Percentiles rank a stretch among this genome's conserved stretches.
These are phyloP conservation scores for Drosophila kurseongensis DNA, from an alignment of 1,140 invertebrate species.

Conservation along the genomic window DNA sequence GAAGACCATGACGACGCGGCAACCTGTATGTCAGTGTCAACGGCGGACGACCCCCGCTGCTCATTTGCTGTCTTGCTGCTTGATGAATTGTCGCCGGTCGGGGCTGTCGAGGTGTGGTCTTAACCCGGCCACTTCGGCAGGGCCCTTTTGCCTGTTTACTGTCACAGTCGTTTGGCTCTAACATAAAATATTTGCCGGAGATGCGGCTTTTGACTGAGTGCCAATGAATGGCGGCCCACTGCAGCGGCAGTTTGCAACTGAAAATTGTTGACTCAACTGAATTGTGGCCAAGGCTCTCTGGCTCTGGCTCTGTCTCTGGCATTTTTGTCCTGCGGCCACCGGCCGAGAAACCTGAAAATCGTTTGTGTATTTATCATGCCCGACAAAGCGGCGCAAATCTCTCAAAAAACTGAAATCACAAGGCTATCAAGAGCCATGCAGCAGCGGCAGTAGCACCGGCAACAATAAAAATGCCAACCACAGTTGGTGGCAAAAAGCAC, in stretches of 20 bases:
- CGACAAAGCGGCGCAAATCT: slow-evolving; percentile 79
- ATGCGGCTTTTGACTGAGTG: slow-evolving; percentile 60
- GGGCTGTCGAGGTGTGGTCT: slow-evolving; percentile 71
- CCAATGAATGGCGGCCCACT: slow-evolving; percentile 56
- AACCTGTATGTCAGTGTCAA: slow-evolving; percentile 77
- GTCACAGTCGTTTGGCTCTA: slow-evolving; percentile 65
- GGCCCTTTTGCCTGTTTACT: slow-evolving; percentile 46
- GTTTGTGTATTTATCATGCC: slow-evolving; percentile 80
- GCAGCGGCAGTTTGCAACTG: slow-evolving; percentile 11
- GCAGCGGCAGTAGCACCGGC: slow-evolving; percentile 20
- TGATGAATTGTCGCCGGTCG: slow-evolving; percentile 75
- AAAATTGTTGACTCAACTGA: slow-evolving; percentile 67
- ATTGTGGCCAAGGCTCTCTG: slow-evolving; percentile 39
- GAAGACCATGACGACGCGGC: slow-evolving; percentile 40
- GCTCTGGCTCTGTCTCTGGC: slow-evolving; percentile 27
- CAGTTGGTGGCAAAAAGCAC: slow-evolving; percentile 70
- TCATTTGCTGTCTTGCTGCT: slow-evolving; percentile 73
- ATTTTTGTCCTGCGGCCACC: slow-evolving; percentile 79
- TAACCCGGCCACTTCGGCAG: slow-evolving; percentile 17
- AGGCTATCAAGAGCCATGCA: slow-evolving; percentile 67
- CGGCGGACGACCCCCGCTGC: slow-evolving; percentile 67
- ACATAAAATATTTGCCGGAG: slow-evolving; percentile 62
- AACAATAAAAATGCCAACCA: slow-evolving; percentile 78
- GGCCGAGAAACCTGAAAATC: slow-evolving; percentile 73
- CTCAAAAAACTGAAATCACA: slow-evolving; percentile 65